phyloP scores from a whole-genome alignment of 2,888 invertebrate genomes.

The Gastrophysa polygoni region DNA sequence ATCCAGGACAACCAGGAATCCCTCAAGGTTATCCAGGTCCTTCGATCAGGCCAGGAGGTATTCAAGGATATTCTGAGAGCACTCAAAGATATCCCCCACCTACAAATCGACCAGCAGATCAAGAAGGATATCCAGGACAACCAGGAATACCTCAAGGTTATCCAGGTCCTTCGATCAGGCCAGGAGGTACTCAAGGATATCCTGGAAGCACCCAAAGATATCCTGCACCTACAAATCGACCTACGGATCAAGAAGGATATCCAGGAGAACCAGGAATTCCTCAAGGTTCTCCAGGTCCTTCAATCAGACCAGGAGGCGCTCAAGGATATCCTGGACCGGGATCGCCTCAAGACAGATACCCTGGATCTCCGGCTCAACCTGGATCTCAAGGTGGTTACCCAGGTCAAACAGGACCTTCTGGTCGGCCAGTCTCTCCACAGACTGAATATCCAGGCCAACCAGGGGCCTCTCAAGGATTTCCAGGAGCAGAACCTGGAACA shows the following conservation, averaged over 20 bases:
- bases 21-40: constrained; percentile 4
- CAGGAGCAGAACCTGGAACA: too few relatives aligned
- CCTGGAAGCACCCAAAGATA: too few relatives aligned
- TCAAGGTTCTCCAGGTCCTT: constrained; percentile 16
- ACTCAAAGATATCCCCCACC: too few relatives aligned
- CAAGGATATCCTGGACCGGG: constrained; percentile 20
- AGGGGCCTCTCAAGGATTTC: constrained; percentile 27
- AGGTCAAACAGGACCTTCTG: not conserved
- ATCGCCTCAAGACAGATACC: constrained; percentile 17
- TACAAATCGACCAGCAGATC: too few relatives aligned
- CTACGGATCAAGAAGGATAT: not conserved
- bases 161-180: constrained; percentile 14
- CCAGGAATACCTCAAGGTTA: not conserved
- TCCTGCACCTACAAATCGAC: too few relatives aligned
- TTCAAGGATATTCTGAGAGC: too few relatives aligned
- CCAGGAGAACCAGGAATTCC: not conserved
- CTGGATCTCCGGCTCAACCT: not conserved
- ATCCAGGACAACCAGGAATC: constrained; percentile 4
- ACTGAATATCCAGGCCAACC: constrained; percentile 33
- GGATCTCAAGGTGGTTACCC: not conserved
- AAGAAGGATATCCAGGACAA: not conserved
- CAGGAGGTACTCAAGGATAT: too few relatives aligned
- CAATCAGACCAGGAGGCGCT: constrained; percentile 5
- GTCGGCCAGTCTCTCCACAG: not conserved
- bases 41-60: not conserved